These are phyloP conservation scores for Phoxinus dragarum DNA, from an alignment of 2,797 vertebrate genomes.

Conservation along the genomic window DNA sequence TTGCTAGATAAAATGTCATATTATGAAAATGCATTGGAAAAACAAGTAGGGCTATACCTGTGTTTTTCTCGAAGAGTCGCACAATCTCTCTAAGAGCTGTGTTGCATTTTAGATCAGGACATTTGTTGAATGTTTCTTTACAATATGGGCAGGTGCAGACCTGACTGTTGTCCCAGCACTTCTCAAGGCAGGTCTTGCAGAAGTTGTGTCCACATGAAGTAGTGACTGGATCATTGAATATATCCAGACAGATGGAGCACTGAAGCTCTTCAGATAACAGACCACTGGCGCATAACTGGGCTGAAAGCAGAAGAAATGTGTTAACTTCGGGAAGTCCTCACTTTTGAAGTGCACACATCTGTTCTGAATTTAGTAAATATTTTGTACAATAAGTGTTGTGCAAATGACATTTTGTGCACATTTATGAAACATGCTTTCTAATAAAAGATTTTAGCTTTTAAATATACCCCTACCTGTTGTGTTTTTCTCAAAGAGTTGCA, in stretches of 20 bases:
- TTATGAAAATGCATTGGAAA: neutral
- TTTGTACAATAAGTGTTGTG: neutral
- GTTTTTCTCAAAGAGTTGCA: neutral
- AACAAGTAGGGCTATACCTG: neutral
- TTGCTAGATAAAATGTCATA: neutral
- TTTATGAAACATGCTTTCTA: neutral
- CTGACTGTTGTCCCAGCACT: neutral
- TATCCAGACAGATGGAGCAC: slow-evolving; percentile 23
- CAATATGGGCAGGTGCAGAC: neutral
- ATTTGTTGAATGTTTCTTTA: neutral
- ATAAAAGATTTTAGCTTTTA: neutral
- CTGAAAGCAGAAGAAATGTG: neutral
- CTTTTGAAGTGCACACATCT: neutral
- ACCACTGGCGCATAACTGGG: neutral
- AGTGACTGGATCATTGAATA: neutral
- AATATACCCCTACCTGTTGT: neutral
- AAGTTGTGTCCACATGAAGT: slow-evolving; percentile 6
- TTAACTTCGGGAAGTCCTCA: neutral
- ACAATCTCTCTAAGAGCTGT: neutral
- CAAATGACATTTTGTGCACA: neutral
- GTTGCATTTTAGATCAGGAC: slow-evolving; percentile 5
- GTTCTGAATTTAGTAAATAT: neutral
- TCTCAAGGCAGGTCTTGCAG: slow-evolving; percentile 18
- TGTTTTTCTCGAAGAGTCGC: slow-evolving; percentile 4
- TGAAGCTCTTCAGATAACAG: slow-evolving; percentile 8